A percentile compares a stretch with the other conserved stretches of the same genome.
These are phyloP conservation scores for Drosophila orosa DNA, from an alignment of 1,140 invertebrate species.

Conservation along the genomic window DNA sequence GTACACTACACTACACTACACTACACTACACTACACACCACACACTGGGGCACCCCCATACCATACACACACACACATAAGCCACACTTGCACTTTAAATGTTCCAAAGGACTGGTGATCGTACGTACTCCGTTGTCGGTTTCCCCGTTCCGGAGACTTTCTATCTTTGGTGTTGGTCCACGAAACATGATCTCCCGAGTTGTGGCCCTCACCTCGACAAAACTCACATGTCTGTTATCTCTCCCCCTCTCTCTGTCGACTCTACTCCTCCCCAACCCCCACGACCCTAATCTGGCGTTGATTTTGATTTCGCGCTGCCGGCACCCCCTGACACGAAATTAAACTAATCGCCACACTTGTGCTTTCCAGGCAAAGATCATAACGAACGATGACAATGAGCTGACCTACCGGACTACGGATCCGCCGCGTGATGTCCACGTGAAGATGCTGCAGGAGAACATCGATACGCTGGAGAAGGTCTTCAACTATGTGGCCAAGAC, in stretches of 20 bases:
- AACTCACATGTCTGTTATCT: constrained; percentile 46
- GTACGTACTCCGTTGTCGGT: constrained; percentile 23
- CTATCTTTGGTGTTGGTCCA: constrained; percentile 49
- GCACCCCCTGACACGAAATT: not conserved
- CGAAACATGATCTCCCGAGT: constrained; percentile 44
- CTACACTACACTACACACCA: constrained; percentile 4
- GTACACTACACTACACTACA: constrained; percentile 2
- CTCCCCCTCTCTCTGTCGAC: constrained; percentile 23
- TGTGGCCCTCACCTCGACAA: constrained; percentile 39
- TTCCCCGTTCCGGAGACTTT: constrained; percentile 17
- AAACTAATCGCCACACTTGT: constrained; percentile 27
- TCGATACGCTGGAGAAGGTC: constrained; percentile 95
- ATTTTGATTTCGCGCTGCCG: constrained; percentile 9
- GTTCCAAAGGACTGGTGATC: constrained; percentile 49
- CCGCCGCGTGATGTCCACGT: constrained; percentile 88
- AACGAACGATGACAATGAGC: constrained; percentile 82
- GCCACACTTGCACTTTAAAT: constrained; percentile 40
- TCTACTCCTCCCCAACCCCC: constrained; percentile 7
- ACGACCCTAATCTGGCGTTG: constrained; percentile 33
- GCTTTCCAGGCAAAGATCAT: constrained; percentile 78
- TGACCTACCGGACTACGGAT: constrained; percentile 90
- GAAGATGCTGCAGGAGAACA: constrained; percentile 89
- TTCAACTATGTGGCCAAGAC: constrained; percentile 90
- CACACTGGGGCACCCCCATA: constrained; percentile 28
- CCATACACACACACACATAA: constrained; percentile 9